These are phyloP conservation scores for Lordiphosa collinella DNA, from an alignment of 1,140 invertebrate genomes.

Conservation along the genomic window DNA sequence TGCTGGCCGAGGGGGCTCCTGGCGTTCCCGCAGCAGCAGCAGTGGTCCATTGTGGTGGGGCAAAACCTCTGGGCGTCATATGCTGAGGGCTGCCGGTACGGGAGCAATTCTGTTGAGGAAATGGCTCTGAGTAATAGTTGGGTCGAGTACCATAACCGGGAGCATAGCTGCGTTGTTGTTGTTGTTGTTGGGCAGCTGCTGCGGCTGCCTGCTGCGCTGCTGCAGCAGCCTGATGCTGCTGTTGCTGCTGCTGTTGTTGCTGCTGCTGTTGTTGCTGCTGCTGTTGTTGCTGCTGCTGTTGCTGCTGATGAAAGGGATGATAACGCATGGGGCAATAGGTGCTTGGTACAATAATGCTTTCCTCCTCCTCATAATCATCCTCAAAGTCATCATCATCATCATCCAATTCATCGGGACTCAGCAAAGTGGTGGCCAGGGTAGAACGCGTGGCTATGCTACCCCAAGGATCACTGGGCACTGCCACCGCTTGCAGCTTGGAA, in stretches of 20 bases:
- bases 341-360: slow-evolving; percentile 79
- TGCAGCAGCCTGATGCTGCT: slow-evolving; percentile 32
- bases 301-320: slow-evolving; percentile 63
- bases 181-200: slow-evolving; percentile 33
- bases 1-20: no score
- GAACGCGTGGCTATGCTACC: slow-evolving; percentile 80
- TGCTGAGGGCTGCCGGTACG: slow-evolving; percentile 72
- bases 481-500: slow-evolving; percentile 80
- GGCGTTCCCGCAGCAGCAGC: slow-evolving; percentile 23
- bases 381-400: no score
- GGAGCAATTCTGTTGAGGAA: slow-evolving; percentile 79
- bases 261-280: slow-evolving; percentile 39
- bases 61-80: slow-evolving; percentile 60
- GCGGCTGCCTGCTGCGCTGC: slow-evolving; percentile 31
- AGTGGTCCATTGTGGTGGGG: slow-evolving; percentile 63
- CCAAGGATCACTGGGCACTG: slow-evolving; percentile 81
- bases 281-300: slow-evolving; percentile 48
- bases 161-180: slow-evolving; percentile 44
- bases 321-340: slow-evolving; percentile 75
- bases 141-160: slow-evolving; percentile 67
- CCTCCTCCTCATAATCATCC: slow-evolving; percentile 81
- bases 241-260: slow-evolving; percentile 30
- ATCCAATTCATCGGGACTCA: slow-evolving; percentile 80
- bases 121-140: slow-evolving; percentile 79
- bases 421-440: slow-evolving; percentile 80